phyloP scores from a whole-genome alignment of 1,140 invertebrate species.

The Drosophila teissieri region DNA sequence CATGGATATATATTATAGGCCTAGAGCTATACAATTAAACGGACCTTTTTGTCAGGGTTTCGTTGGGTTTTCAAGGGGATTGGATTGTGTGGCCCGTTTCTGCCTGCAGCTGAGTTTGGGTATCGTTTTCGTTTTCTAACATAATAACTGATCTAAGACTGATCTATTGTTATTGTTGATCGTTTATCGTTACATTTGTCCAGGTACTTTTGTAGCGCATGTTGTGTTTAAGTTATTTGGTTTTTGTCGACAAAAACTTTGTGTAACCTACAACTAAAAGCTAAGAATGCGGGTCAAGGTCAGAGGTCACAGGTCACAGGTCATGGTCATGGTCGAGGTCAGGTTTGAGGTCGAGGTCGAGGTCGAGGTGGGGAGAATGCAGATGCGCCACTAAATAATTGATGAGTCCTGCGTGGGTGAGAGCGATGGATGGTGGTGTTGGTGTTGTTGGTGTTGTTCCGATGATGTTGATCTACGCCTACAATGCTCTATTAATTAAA shows the following conservation, averaged over 20 bases:
- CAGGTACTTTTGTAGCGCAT: conserved; percentile 65
- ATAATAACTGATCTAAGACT: conserved; percentile 19
- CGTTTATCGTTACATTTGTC: conserved; percentile 40
- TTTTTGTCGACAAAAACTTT: conserved; percentile 22
- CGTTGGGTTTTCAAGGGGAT: not conserved
- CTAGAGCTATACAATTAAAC: conserved; percentile 29
- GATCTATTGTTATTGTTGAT: conserved; percentile 23
- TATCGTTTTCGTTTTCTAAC: conserved; percentile 7
- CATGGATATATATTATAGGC: conserved; percentile 36
- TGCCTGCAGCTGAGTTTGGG: conserved; percentile 31
- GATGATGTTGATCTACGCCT: conserved; percentile 34
- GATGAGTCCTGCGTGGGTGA: conserved; percentile 12
- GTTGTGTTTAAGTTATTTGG: conserved; percentile 34
- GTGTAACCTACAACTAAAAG: conserved; percentile 55
- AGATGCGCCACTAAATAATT: conserved; percentile 20
- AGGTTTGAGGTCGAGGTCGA: not conserved
- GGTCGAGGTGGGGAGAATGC: conserved; percentile 15
- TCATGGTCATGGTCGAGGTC: not conserved
- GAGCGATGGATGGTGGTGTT: conserved; percentile 12
- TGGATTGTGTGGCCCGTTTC: conserved; percentile 5
- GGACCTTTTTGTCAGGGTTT: conserved; percentile 7
- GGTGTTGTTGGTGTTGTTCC: not conserved
- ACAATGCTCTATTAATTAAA: conserved; percentile 35
- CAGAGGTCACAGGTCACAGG: not conserved
- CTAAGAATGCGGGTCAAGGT: conserved; percentile 29